Percentiles rank a stretch among this genome's conserved stretches.
Evolutionary conservation across 2,888 invertebrate species (phyloP).

Genomic region (Hetaerina titia): DNA sequence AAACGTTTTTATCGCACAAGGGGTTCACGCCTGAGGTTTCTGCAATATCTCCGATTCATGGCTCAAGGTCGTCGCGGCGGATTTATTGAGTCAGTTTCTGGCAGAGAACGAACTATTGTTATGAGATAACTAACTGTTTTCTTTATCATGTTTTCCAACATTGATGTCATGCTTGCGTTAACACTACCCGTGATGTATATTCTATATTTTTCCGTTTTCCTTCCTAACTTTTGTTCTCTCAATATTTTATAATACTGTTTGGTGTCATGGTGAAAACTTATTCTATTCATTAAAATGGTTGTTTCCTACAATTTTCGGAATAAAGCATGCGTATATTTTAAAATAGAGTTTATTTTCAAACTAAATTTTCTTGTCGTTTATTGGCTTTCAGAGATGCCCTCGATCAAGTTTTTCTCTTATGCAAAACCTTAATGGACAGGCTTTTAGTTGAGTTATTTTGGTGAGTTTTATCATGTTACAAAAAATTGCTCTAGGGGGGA

Average conservation of each 20-base stretch:
- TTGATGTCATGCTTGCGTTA: background rate
- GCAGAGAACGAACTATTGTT: background rate
- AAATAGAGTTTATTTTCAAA: too few relatives aligned
- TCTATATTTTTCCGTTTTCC: background rate
- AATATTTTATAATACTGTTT: background rate
- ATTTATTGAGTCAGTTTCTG: background rate
- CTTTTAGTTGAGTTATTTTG: too few relatives aligned
- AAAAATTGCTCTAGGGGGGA: too few relatives aligned
- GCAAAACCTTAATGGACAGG: too few relatives aligned
- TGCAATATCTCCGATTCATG: background rate
- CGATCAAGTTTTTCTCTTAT: too few relatives aligned
- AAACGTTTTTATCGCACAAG: background rate
- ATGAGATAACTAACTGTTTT: constrained; percentile 1
- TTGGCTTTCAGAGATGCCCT: too few relatives aligned
- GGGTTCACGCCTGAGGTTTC: background rate
- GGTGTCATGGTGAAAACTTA: background rate
- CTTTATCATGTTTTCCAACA: constrained; percentile 14
- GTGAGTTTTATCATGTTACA: too few relatives aligned
- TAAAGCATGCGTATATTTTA: too few relatives aligned
- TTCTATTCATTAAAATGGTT: background rate
- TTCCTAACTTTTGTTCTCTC: background rate
- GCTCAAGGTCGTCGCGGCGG: background rate
- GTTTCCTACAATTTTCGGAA: background rate
- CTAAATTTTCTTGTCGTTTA: too few relatives aligned
- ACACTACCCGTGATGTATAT: background rate